Evolutionary conservation across 2,797 vertebrate species (phyloP).

Genomic region (Phrynocephalus guinanensis): DNA sequence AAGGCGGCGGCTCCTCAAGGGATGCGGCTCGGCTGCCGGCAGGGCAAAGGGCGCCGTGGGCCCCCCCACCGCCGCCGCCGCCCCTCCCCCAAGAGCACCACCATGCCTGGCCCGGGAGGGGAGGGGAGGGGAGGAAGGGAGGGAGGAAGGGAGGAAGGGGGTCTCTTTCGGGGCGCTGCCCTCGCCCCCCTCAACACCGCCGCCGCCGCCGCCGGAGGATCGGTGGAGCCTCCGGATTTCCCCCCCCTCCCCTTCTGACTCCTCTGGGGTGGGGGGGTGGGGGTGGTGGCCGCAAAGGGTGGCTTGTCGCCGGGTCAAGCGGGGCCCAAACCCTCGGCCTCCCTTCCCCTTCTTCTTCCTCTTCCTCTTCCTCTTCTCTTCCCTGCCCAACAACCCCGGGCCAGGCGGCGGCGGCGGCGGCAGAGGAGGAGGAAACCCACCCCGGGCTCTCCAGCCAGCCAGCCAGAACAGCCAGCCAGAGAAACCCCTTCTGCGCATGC

Average conservation of each 20-base stretch:
- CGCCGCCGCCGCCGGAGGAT: neutral
- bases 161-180: too few species aligned
- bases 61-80: neutral
- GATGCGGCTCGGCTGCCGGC: too few species aligned
- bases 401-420: neutral
- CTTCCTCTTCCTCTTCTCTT: neutral
- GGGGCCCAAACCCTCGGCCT: neutral
- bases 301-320: too few species aligned
- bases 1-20: neutral
- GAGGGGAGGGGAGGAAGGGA: too few species aligned
- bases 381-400: neutral
- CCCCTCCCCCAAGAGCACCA: neutral
- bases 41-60: neutral
- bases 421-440: too few species aligned
- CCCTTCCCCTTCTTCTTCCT: neutral
- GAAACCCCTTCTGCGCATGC: too few species aligned
- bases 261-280: too few species aligned
- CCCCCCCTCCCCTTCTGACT: too few species aligned
- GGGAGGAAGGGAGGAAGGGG: slow-evolving; percentile 38
- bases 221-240: neutral
- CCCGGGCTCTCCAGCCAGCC: too few species aligned
- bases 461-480: too few species aligned
- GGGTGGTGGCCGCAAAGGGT: too few species aligned
- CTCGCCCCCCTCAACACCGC: slow-evolving; percentile 23
- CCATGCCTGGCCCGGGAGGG: neutral